These are phyloP conservation scores for Mustela erminea DNA, from an alignment of 2,797 vertebrate genomes.

Conservation along the genomic window DNA sequence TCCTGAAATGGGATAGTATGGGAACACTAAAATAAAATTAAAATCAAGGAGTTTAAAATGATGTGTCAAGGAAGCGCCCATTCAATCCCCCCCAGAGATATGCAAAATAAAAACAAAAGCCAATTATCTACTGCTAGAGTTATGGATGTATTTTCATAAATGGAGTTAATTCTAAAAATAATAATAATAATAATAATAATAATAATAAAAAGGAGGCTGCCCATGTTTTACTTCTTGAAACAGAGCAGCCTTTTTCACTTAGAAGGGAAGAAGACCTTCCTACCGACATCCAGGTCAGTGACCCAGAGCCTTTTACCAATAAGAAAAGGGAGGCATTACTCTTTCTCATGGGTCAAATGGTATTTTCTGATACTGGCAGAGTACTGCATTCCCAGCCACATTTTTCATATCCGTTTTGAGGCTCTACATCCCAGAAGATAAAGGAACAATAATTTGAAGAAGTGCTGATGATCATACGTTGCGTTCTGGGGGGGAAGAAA, in stretches of 20 bases:
- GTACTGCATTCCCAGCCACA: neutral
- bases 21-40: slow-evolving; percentile 58
- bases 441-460: neutral
- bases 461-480: neutral
- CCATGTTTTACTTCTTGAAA: neutral
- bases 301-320: neutral
- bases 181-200: neutral
- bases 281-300: neutral
- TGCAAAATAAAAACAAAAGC: neutral
- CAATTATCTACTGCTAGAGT: neutral
- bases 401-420: neutral
- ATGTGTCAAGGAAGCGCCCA: neutral
- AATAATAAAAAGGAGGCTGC: neutral
- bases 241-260: neutral
- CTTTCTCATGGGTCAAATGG: neutral
- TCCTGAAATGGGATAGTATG: slow-evolving; percentile 49
- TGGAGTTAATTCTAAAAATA: neutral
- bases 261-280: neutral
- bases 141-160: slow-evolving; percentile 26
- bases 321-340: neutral
- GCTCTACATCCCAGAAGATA: neutral
- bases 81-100: neutral
- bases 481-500: neutral
- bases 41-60: slow-evolving; percentile 65
- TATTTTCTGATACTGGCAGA: neutral